A percentile compares a stretch with the other conserved stretches of the same genome.
These are phyloP conservation scores for Psettodes erumei DNA, from an alignment of 2,113 vertebrate genomes.

Conservation along the genomic window DNA sequence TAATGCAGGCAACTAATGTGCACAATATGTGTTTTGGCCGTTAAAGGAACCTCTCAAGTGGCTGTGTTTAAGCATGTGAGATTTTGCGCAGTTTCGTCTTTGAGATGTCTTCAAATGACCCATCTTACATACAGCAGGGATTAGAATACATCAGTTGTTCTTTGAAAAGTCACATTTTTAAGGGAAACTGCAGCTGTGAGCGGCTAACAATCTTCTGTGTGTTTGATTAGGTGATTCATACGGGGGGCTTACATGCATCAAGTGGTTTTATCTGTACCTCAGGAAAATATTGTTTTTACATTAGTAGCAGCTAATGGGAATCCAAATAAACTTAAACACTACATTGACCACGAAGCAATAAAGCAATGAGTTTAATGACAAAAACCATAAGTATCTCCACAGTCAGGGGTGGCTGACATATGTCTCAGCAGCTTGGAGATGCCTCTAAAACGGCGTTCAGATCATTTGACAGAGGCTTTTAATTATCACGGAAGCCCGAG, in stretches of 20 bases:
- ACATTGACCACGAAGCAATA: slow-evolving; percentile 26
- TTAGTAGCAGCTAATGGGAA: slow-evolving; percentile 41
- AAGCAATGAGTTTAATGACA: slow-evolving; percentile 24
- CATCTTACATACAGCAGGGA: background rate
- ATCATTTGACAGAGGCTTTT: slow-evolving; percentile 55
- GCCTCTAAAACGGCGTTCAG: slow-evolving; percentile 28
- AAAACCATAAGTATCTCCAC: slow-evolving; percentile 30
- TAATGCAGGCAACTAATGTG: slow-evolving; percentile 17
- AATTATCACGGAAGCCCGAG: slow-evolving; percentile 51
- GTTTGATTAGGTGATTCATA: slow-evolving; percentile 18
- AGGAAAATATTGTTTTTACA: slow-evolving; percentile 20
- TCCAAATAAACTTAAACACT: slow-evolving; percentile 35
- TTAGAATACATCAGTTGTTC: slow-evolving; percentile 16
- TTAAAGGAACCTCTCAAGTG: slow-evolving; percentile 22
- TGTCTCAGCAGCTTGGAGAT: slow-evolving; percentile 27
- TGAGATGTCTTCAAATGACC: slow-evolving; percentile 8
- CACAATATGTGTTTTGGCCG: slow-evolving; percentile 8
- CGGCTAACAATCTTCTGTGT: slow-evolving; percentile 2
- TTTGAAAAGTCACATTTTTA: slow-evolving; percentile 26
- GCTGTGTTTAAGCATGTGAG: slow-evolving; percentile 1
- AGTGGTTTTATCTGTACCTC: slow-evolving; percentile 6
- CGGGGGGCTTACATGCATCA: background rate
- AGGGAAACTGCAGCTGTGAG: background rate
- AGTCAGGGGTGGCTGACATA: slow-evolving; percentile 20
- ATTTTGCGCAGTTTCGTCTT: slow-evolving; percentile 16